phyloP scores from a whole-genome alignment of 2,888 invertebrate species.

The Napeogenes sylphis region DNA sequence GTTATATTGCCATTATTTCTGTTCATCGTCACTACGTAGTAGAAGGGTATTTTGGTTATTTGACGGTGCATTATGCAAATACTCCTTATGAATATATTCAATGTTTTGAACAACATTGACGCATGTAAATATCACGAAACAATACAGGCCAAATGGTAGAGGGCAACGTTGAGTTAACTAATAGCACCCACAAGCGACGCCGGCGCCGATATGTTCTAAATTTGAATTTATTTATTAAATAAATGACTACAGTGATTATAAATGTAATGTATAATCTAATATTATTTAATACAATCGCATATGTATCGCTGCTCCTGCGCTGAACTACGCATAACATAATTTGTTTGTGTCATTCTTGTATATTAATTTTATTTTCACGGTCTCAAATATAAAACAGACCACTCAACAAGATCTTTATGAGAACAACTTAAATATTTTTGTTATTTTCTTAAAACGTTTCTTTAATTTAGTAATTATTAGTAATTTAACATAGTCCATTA shows the following conservation, averaged over 20 bases:
- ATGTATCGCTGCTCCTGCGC: no score
- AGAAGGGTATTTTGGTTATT: neutral
- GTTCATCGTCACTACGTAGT: neutral
- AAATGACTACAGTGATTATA: no score
- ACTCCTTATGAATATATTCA: conserved; percentile 8
- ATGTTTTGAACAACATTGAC: conserved; percentile 30
- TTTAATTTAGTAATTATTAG: conserved; percentile 50
- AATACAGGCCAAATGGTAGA: conserved; percentile 54
- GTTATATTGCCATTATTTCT: neutral
- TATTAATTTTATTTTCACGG: conserved; percentile 16
- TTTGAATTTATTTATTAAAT: conserved; percentile 9
- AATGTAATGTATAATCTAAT: no score
- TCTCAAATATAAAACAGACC: conserved; percentile 12
- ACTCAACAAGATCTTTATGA: conserved; percentile 25
- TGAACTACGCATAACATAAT: conserved; percentile 25
- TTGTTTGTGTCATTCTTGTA: conserved; percentile 21
- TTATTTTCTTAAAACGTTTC: conserved; percentile 27
- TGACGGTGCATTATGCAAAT: conserved; percentile 9
- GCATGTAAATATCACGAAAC: conserved; percentile 45
- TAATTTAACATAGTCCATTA: conserved; percentile 61
- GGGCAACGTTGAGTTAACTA: conserved; percentile 36
- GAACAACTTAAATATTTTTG: conserved; percentile 19
- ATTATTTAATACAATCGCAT: no score
- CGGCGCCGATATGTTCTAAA: conserved; percentile 20
- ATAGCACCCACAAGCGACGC: conserved; percentile 21